Percentiles rank a stretch among this genome's conserved stretches.
phyloP scores from a whole-genome alignment of 2,888 invertebrate species.

The Chorisops tibialis region DNA sequence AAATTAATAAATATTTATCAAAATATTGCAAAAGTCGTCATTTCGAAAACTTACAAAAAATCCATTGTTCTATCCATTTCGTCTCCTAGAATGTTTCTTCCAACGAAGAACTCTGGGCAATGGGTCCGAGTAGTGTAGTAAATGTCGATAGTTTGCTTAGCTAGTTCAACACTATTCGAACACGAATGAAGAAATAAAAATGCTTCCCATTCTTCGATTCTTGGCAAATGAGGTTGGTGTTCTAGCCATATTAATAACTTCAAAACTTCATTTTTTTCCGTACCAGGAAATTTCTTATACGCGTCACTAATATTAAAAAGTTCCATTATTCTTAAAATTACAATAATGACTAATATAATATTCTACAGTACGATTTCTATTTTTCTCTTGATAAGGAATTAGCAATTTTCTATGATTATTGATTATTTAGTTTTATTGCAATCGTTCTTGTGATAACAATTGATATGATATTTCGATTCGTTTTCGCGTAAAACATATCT shows the following conservation, averaged over 20 bases:
- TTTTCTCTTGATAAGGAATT: no score
- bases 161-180: slow-evolving; percentile 62
- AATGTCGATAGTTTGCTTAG: slow-evolving; percentile 67
- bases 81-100: slow-evolving; percentile 56
- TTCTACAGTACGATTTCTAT: no score
- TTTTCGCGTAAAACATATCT: no score
- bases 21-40: slow-evolving; percentile 25
- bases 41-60: slow-evolving; percentile 58
- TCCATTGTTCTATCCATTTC: slow-evolving; percentile 53
- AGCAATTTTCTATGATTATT: no score
- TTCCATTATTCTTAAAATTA: not conserved
- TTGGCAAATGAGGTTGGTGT: slow-evolving; percentile 66
- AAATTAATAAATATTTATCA: no score
- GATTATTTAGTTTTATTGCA: no score
- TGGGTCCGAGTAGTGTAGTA: slow-evolving; percentile 65
- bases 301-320: slow-evolving; percentile 54
- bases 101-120: slow-evolving; percentile 62
- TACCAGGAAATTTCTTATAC: slow-evolving; percentile 59
- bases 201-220: slow-evolving; percentile 59
- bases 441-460: no score
- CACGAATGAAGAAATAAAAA: slow-evolving; percentile 69
- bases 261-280: slow-evolving; percentile 60
- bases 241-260: slow-evolving; percentile 61
- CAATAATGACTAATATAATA: no score
- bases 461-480: no score